phyloP scores from a whole-genome alignment of 1,140 invertebrate genomes.

The Pseudachorutes palmiensis region DNA sequence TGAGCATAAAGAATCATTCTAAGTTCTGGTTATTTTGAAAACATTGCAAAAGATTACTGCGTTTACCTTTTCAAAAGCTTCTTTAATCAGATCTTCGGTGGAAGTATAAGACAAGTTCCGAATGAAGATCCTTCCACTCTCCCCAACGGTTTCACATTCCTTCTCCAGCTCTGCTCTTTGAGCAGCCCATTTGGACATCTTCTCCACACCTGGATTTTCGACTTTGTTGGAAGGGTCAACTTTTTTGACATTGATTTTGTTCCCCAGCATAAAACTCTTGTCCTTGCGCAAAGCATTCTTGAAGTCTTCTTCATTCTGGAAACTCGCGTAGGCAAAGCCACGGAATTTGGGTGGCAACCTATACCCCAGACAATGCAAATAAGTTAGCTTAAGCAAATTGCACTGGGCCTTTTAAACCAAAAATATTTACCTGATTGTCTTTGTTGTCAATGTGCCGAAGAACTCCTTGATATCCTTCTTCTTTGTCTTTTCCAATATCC shows the following conservation, averaged over 20 bases:
- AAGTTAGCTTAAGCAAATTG: neutral
- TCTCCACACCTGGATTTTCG: conserved; percentile 41
- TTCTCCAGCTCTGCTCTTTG: conserved; percentile 60
- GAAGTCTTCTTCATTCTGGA: conserved; percentile 70
- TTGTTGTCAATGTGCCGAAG: conserved; percentile 67
- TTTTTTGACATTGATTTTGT: conserved; percentile 43
- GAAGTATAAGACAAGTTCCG: conserved; percentile 84
- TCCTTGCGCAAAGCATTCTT: conserved; percentile 75
- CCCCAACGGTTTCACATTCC: conserved; percentile 67
- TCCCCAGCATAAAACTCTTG: conserved; percentile 57
- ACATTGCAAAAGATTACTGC: no score
- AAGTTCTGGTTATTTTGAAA: no score
- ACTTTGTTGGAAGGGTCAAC: conserved; percentile 40
- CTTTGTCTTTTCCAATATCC: conserved; percentile 60
- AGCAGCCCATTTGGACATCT: conserved; percentile 51
- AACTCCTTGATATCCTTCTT: conserved; percentile 77
- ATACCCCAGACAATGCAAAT: neutral
- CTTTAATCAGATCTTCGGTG: conserved; percentile 77
- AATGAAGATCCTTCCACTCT: conserved; percentile 89
- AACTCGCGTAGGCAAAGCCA: conserved; percentile 85
- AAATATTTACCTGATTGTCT: conserved; percentile 52
- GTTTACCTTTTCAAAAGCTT: conserved; percentile 80
- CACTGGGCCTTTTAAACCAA: neutral
- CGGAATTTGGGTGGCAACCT: conserved; percentile 64
- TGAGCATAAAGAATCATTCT: neutral